phyloP scores from a whole-genome alignment of 2,888 invertebrate genomes.

The Morinoia aosen region DNA sequence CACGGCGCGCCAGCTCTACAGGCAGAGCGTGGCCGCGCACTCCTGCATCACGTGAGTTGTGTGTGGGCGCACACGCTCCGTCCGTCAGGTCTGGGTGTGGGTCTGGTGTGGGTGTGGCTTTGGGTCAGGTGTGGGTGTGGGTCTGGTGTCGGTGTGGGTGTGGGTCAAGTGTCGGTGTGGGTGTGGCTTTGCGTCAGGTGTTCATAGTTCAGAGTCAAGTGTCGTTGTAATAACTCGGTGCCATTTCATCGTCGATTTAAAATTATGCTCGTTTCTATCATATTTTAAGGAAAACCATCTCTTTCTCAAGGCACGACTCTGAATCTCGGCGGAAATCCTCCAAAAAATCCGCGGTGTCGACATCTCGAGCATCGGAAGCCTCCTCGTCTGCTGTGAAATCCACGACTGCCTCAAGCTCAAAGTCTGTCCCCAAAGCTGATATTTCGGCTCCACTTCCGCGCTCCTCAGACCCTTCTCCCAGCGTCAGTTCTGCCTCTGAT shows the following conservation, averaged over 20 bases:
- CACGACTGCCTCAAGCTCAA: background rate
- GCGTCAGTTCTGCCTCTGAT: background rate
- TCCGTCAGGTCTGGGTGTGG: background rate
- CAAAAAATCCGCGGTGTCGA: background rate
- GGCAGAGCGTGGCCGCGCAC: conserved; percentile 59
- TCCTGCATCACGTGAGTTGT: conserved; percentile 60
- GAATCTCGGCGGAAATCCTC: background rate
- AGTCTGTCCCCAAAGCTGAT: background rate
- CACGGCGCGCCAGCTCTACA: conserved; percentile 72
- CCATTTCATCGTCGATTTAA: background rate
- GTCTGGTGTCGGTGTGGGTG: no score
- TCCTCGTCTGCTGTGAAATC: background rate
- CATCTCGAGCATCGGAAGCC: background rate
- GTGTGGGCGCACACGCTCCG: no score
- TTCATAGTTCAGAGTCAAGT: no score
- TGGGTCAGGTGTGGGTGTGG: no score
- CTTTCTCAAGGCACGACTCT: background rate
- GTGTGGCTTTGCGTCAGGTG: no score
- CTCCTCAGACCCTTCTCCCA: background rate
- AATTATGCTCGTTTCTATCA: background rate
- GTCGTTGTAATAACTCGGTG: no score
- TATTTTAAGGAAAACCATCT: background rate
- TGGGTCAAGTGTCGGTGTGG: no score
- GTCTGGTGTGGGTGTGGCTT: no score
- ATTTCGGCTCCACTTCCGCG: background rate